Evolutionary conservation across 2,888 invertebrate species (phyloP), one percentile per base, ranked within the genome.

Genomic region (Sthenelais limicola): DNA sequence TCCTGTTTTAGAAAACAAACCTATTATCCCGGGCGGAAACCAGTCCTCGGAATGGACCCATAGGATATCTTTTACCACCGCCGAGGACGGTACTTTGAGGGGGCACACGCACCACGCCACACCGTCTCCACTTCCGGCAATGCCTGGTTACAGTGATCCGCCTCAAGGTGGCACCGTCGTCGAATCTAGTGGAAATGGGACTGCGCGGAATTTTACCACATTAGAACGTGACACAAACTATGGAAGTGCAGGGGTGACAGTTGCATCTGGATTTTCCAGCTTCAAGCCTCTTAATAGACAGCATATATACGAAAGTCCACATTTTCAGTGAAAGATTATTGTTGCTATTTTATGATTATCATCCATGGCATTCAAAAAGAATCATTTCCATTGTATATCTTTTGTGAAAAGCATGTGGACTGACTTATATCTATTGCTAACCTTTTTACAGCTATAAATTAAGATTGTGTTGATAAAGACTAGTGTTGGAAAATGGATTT

Each of bases 1-100:
- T n/a, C n/a, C n/a, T n/a, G 62, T 62, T 21, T 43, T 62, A 26
- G 62, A 62, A 43, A 62, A 62, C 62, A 62, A 62, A 24, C 62
- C 62, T 24, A 62, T 62, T 43, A 62, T 62, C 26, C 62, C 24
- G 38, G 26, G 38, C 24, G 62, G 62, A 9, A 21, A 62, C 62
- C 7, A 35, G 12, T 43, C 62, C 1, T 43, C 62, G 12, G 62
- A 62, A 43, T 62, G 62, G 62, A 62, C 62, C 24, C 62, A 62
- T 43, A 12, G 62, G 62, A 62, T 62, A 62, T 62, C 62, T 43
- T 62, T 62, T 38, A 62, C 62, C 7, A 35, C 62, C 15, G 52
- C 30, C 3, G 56, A 21, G 32, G 21, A 43, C 35, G n/a, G n/a
- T n/a, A n/a, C n/a, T n/a, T n/a, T n/a, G n/a, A 12, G 62, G 43